Base-by-base conservation (phyloP, 2,113 vertebrate genomes). In the Aviceda subcristata region DNA sequence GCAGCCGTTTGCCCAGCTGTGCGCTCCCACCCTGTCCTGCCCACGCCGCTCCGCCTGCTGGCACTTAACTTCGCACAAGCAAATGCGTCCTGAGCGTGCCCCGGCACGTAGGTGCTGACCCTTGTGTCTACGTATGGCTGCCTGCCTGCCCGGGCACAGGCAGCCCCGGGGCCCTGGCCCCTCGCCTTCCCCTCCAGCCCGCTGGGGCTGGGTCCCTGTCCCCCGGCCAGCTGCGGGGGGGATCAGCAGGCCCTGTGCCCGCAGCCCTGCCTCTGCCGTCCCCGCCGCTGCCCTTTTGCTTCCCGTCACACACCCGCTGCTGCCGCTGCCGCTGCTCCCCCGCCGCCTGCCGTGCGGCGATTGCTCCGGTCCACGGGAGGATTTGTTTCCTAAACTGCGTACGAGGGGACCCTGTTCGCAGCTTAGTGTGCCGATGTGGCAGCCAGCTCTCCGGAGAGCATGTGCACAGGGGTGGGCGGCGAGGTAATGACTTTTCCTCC, bases 321-420 rank as follows among this genome's bases (percentile, higher is more conserved):
- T 19, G 38, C 24, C 14, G 4, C 48, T 56, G n/a, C 34, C 1
- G 2, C 34, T 59, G 79, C 59, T 77, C 55, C 62, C 79, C 57
- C 1, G 0, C 5, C 1, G 0, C 69, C 66, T 57, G 75, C 51
- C 72, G 9, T 1, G 3, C 0, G 1, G 79, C 41, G 27, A 34
- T 48, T 4, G 5, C 69, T 71, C 14, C 6, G 10, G 15, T 48
- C 32, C 3, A 1, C 9, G 3, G 73, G 68, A 78, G 43, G 71
- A 60, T 88, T 74, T 53, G 23, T 45, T 62, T 73, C 59, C 75
- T 43, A 38, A 90, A 69, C 16, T 6, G 9, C 26, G 0, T 69
- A 12, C 0, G 0, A 83, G 45, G 41, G 39, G 36, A 51, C 48
- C 71, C 39, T 68, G 60, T 78, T 50, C 1, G 1, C 55, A 45